Conservation (phyloP, 2,888 invertebrate species). For the Drosophila macrospina region DNA sequence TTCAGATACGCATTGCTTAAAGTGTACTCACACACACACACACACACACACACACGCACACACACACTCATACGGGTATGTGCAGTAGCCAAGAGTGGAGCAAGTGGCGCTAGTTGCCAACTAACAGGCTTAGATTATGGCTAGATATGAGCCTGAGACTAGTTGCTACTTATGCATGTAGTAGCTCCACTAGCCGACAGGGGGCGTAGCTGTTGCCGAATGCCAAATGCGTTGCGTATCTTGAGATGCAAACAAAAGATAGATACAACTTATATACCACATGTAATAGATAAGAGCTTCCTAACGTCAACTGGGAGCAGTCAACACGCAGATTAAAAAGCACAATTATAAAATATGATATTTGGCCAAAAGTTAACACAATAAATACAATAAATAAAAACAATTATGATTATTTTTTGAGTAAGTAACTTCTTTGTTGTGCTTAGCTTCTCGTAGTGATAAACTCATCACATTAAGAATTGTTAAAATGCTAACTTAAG, state of each 20-base stretch:
- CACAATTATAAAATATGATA: too few species aligned
- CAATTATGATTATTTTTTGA: too few species aligned
- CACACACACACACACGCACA: slow-evolving; percentile 11
- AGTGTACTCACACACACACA: slow-evolving; percentile 21
- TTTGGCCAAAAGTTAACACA: too few species aligned
- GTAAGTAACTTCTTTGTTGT: too few species aligned
- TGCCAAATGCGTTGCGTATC: slow-evolving; percentile 3
- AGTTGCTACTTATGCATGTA: slow-evolving; percentile 7
- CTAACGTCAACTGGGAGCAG: too few species aligned
- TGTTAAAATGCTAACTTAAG: too few species aligned
- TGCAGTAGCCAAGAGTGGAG: slow-evolving; percentile 8
- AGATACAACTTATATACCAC: neutral
- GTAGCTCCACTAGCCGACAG: slow-evolving; percentile 9
- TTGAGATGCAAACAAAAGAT: neutral
- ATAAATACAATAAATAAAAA: too few species aligned
- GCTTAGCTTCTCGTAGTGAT: too few species aligned
- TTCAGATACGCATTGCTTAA: slow-evolving; percentile 49
- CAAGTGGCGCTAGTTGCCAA: slow-evolving; percentile 49
- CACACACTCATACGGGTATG: slow-evolving; percentile 7
- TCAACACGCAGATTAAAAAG: too few species aligned
- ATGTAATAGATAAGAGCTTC: neutral
- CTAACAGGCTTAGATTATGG: slow-evolving; percentile 40
- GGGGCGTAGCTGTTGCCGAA: slow-evolving; percentile 24
- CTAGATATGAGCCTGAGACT: slow-evolving; percentile 22
- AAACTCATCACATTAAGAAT: too few species aligned